A percentile compares a stretch with the other conserved stretches of the same genome.
phyloP scores from a whole-genome alignment of 1,140 invertebrate genomes.

The Homalodisca vitripennis region DNA sequence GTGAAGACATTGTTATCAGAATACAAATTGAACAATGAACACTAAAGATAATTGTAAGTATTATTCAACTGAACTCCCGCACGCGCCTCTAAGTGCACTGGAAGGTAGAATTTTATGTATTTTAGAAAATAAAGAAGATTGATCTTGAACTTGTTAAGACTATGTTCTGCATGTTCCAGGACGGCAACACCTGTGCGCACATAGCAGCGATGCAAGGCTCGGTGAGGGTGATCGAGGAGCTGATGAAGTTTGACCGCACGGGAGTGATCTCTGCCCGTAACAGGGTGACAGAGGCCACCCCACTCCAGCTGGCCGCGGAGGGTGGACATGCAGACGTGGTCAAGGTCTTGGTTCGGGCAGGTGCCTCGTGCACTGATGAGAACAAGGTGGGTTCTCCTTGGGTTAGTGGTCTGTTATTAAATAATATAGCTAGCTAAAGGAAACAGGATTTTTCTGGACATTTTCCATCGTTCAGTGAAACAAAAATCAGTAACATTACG shows the following conservation, averaged over 20 bases:
- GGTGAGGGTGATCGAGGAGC: slow-evolving; percentile 94
- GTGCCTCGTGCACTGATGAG: slow-evolving; percentile 94
- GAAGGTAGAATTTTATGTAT: no score
- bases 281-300: slow-evolving; percentile 92
- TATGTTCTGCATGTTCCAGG: slow-evolving; percentile 49
- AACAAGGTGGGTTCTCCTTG: slow-evolving; percentile 70
- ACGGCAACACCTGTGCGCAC: slow-evolving; percentile 97
- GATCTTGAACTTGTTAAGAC: neutral
- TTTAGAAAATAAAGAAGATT: no score
- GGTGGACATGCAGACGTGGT: slow-evolving; percentile 96
- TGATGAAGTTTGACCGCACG: slow-evolving; percentile 97
- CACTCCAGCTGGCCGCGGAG: slow-evolving; percentile 94
- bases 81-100: no score
- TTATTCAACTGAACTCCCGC: no score
- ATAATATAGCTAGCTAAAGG: neutral
- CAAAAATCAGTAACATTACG: no score
- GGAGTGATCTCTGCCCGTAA: slow-evolving; percentile 96
- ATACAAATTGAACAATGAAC: no score
- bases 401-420: neutral
- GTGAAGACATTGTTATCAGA: no score
- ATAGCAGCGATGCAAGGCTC: slow-evolving; percentile 98
- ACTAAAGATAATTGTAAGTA: no score
- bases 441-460: no score
- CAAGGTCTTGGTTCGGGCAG: slow-evolving; percentile 87
- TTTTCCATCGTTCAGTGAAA: no score